These are phyloP conservation scores for Mythimna albipuncta DNA, from an alignment of 2,888 invertebrate genomes.

Conservation along the genomic window DNA sequence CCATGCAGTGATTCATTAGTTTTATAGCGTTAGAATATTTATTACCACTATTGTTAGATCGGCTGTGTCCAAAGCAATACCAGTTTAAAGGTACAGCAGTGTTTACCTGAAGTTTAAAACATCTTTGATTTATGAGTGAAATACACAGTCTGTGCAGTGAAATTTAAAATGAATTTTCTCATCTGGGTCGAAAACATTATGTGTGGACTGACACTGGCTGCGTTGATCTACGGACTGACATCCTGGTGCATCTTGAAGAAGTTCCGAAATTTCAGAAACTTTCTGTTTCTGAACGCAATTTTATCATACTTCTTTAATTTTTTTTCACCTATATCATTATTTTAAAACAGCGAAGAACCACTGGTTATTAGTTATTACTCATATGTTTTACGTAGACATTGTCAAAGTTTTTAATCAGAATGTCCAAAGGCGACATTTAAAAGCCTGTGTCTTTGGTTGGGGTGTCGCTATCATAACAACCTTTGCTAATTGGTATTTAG, in stretches of 20 bases:
- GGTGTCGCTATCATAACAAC: background rate
- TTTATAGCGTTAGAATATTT: background rate
- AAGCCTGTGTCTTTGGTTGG: conserved; percentile 7
- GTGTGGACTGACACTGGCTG: background rate
- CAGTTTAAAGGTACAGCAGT: background rate
- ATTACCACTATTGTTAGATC: background rate
- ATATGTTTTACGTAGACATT: conserved; percentile 17
- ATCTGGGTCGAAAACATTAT: too few relatives aligned
- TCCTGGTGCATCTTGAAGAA: conserved; percentile 17
- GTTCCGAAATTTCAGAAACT: conserved; percentile 18
- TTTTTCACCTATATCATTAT: background rate
- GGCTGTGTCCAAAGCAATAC: background rate
- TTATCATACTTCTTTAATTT: background rate
- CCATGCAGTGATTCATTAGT: background rate
- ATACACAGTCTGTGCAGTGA: background rate
- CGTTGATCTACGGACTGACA: conserved; percentile 15
- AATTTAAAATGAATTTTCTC: background rate
- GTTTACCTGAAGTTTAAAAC: background rate
- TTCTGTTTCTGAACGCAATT: conserved; percentile 12
- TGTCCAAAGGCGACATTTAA: background rate
- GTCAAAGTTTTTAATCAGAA: conserved; percentile 7
- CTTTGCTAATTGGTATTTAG: background rate
- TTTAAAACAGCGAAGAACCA: background rate
- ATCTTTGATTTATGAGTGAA: background rate
- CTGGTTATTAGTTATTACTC: conserved; percentile 7